These are phyloP conservation scores for Micromesistius poutassou DNA, from an alignment of 2,797 vertebrate genomes.

Conservation along the genomic window DNA sequence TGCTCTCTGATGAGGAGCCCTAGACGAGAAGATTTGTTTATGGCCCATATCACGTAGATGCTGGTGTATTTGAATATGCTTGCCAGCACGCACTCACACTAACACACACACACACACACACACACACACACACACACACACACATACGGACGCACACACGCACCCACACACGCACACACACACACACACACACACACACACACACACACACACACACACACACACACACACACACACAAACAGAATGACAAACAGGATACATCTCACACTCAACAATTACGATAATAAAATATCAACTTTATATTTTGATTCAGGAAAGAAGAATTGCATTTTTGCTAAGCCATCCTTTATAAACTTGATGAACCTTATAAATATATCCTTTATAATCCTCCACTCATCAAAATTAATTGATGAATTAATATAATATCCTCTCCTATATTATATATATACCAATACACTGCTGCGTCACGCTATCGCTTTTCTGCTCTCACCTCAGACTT, in stretches of 20 bases:
- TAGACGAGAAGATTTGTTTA: not conserved
- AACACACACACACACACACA: too few species aligned
- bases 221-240: slow-evolving; percentile 11
- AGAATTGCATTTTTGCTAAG: not conserved
- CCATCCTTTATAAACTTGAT: not conserved
- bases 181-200: too few species aligned
- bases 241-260: not conserved
- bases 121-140: too few species aligned
- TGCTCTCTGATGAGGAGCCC: not conserved
- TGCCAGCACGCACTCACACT: slow-evolving; percentile 9
- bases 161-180: too few species aligned
- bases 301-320: not conserved
- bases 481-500: slow-evolving; percentile 78
- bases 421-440: not conserved
- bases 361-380: not conserved
- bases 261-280: not conserved
- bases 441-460: not conserved
- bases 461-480: not conserved
- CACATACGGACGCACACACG: too few species aligned
- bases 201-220: too few species aligned
- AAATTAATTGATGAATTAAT: not conserved
- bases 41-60: not conserved
- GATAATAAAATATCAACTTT: not conserved
- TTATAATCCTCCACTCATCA: not conserved
- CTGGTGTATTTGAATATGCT: slow-evolving; percentile 5